phyloP scores from a whole-genome alignment of 2,888 invertebrate species.

The Zaprionus obscuricornis region DNA sequence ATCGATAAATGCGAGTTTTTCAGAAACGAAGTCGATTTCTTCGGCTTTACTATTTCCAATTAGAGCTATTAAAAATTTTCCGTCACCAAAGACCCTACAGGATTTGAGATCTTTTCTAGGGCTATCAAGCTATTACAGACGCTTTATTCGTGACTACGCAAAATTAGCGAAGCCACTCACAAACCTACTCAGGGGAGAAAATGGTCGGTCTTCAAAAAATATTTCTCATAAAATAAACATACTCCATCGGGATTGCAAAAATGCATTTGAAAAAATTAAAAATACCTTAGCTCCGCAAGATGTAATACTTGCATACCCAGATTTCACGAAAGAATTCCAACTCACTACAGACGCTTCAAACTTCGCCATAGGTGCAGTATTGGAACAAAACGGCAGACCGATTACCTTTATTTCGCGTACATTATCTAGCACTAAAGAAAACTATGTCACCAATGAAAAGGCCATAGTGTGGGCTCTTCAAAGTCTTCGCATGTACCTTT shows the following conservation, averaged over 20 bases:
- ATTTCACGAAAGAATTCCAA: not conserved
- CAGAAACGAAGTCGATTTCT: no score
- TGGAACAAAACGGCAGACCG: not conserved
- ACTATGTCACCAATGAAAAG: not conserved
- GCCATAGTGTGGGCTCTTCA: no score
- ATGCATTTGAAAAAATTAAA: not conserved
- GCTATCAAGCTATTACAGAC: no score
- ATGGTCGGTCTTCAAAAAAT: constrained; percentile 28
- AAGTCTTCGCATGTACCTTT: no score
- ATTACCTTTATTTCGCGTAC: not conserved
- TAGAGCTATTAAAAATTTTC: no score
- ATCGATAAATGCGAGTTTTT: no score
- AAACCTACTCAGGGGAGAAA: constrained; percentile 29
- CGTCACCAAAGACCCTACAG: no score
- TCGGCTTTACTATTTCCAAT: no score
- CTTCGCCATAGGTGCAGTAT: constrained; percentile 1
- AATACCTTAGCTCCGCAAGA: not conserved
- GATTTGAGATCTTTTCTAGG: no score
- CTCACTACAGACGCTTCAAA: not conserved
- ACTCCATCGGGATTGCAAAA: not conserved
- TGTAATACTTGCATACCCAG: not conserved
- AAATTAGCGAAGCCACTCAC: constrained; percentile 38
- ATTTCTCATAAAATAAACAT: constrained; percentile 23
- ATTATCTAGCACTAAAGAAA: not conserved
- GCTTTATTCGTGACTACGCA: no score